phyloP scores from a whole-genome alignment of 2,888 invertebrate species.

The Netelia fuscicornis region DNA sequence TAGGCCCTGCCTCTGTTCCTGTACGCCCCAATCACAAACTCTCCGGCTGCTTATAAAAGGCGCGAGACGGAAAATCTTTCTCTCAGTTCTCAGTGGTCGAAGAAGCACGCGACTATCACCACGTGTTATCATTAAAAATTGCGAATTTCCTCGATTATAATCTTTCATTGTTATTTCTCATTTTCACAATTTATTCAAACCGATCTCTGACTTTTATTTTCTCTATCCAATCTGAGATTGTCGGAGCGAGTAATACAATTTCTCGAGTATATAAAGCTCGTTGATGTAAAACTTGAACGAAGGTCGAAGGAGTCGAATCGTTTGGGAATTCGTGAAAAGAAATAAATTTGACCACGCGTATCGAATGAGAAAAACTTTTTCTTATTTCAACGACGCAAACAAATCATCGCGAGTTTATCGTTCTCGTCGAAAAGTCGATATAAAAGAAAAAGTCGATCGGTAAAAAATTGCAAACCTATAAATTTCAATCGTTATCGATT shows the following conservation, averaged over 20 bases:
- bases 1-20: slow-evolving; percentile 53
- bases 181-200: not conserved
- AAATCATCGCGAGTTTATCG: not conserved
- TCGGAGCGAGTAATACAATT: no score
- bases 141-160: slow-evolving; percentile 12
- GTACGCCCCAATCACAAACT: slow-evolving; percentile 60
- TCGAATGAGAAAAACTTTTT: no score
- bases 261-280: no score
- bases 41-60: slow-evolving; percentile 79
- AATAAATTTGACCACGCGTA: no score
- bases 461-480: not conserved
- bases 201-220: not conserved
- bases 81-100: slow-evolving; percentile 75
- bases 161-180: not conserved
- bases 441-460: not conserved
- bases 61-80: slow-evolving; percentile 75
- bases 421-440: not conserved
- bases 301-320: no score
- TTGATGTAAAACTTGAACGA: no score
- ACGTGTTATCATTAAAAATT: not conserved
- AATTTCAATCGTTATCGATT: no score
- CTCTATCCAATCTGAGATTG: no score
- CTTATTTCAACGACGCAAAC: no score
- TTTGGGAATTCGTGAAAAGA: no score
- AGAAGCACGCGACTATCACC: slow-evolving; percentile 55